Percentiles rank a stretch among this genome's conserved stretches.
phyloP scores from a whole-genome alignment of 2,888 invertebrate genomes.

The Lasioglossum lativentre region DNA sequence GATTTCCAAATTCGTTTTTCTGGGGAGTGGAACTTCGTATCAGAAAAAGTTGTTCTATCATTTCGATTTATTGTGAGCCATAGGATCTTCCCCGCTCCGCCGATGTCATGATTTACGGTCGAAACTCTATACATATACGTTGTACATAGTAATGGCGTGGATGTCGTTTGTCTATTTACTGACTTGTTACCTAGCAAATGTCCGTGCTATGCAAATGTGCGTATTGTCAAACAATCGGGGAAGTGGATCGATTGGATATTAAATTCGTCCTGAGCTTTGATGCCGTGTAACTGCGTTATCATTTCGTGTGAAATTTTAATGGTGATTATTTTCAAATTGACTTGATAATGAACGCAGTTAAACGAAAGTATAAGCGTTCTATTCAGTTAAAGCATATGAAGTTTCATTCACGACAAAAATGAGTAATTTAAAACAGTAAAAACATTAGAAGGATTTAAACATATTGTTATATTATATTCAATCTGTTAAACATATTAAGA shows the following conservation, averaged over 20 bases:
- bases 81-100: neutral
- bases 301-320: neutral
- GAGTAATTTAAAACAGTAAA: too few relatives aligned
- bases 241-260: neutral
- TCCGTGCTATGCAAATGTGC: neutral
- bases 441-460: too few relatives aligned
- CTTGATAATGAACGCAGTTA: neutral
- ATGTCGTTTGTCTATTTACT: neutral
- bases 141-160: neutral
- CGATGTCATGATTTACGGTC: neutral
- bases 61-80: neutral
- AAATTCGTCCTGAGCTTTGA: neutral
- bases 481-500: too few relatives aligned
- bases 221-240: neutral
- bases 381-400: too few relatives aligned
- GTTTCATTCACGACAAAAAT: too few relatives aligned
- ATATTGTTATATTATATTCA: too few relatives aligned
- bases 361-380: neutral
- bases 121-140: neutral
- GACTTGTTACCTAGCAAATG: neutral
- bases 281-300: too few relatives aligned
- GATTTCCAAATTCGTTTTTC: neutral
- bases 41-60: constrained; percentile 2
- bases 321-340: neutral
- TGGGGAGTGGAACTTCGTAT: neutral